phyloP scores from a whole-genome alignment of 2,797 vertebrate species.

The Sphenodon punctatus region DNA sequence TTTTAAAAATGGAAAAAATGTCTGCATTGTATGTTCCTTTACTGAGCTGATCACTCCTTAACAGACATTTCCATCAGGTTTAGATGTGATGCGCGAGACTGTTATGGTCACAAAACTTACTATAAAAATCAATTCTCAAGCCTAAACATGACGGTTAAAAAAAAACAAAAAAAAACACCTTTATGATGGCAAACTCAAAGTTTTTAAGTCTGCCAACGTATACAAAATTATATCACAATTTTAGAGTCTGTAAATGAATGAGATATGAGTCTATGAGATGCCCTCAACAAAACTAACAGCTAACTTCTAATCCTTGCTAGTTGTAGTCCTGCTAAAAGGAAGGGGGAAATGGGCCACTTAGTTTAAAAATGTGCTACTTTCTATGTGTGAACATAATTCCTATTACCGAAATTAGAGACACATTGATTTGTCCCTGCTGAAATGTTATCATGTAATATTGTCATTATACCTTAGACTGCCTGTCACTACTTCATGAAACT shows the following conservation, averaged over 20 bases:
- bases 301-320: background rate
- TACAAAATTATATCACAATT: background rate
- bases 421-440: background rate
- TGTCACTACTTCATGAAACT: background rate
- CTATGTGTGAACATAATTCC: background rate
- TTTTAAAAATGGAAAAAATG: background rate
- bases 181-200: too few relatives aligned
- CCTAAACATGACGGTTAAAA: background rate
- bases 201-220: background rate
- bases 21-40: background rate
- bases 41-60: background rate
- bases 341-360: background rate
- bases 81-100: background rate
- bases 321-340: background rate
- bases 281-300: background rate
- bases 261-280: background rate
- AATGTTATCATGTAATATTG: background rate
- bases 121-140: background rate
- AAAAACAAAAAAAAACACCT: too few relatives aligned
- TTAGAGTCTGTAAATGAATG: background rate
- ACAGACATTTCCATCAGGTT: background rate
- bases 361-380: background rate
- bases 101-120: background rate
- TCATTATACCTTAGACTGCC: background rate
- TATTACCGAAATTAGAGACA: background rate